Evolutionary conservation across 2,888 invertebrate genomes (phyloP).

Genomic region (Pammene fasciana): DNA sequence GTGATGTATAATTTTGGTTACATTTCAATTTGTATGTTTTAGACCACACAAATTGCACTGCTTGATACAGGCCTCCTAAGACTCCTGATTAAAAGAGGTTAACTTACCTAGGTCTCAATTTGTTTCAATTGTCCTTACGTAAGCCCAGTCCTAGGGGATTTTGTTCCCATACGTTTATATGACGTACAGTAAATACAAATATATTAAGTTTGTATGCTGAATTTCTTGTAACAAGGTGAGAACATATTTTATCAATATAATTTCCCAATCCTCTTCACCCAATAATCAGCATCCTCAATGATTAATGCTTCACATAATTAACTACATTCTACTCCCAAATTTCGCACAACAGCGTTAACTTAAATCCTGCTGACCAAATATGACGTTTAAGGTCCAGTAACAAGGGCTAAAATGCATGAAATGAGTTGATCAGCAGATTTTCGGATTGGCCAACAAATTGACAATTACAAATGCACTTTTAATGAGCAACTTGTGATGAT

Average conservation of each 20-base stretch:
- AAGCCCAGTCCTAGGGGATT: too few relatives aligned
- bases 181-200: too few relatives aligned
- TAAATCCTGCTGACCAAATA: background rate
- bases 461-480: constrained; percentile 77
- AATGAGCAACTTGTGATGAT: constrained; percentile 76
- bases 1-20: too few relatives aligned
- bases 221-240: constrained; percentile 12
- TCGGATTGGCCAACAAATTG: constrained; percentile 60
- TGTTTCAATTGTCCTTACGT: too few relatives aligned
- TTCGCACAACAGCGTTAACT: constrained; percentile 53
- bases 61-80: too few relatives aligned
- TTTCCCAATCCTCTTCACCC: constrained; percentile 27
- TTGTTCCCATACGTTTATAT: too few relatives aligned
- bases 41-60: too few relatives aligned
- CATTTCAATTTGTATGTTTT: too few relatives aligned
- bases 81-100: too few relatives aligned
- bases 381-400: background rate
- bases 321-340: constrained; percentile 61
- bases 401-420: constrained; percentile 6
- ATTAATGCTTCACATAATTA: constrained; percentile 77
- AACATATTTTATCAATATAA: constrained; percentile 12
- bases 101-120: too few relatives aligned
- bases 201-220: too few relatives aligned
- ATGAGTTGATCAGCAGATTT: constrained; percentile 12
- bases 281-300: constrained; percentile 50